A percentile compares a stretch with the other conserved stretches of the same genome.
phyloP scores from a whole-genome alignment of 2,797 vertebrate species.

The Staurois parvus region DNA sequence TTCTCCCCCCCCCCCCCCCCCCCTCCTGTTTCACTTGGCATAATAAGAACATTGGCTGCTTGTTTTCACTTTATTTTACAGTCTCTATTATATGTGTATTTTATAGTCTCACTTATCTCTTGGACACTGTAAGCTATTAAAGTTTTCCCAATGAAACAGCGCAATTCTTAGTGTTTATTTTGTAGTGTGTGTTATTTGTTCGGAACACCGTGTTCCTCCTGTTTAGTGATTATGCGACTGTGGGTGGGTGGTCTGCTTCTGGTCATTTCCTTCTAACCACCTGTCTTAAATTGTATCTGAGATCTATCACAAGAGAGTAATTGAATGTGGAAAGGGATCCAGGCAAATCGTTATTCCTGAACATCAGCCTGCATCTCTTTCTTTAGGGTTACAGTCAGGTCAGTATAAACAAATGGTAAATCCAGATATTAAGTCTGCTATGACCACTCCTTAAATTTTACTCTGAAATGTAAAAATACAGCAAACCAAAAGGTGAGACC shows the following conservation, averaged over 20 bases:
- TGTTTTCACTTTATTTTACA: too few relatives aligned
- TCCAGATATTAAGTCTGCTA: constrained; percentile 37
- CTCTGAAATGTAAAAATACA: constrained; percentile 34
- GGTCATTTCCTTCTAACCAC: constrained; percentile 39
- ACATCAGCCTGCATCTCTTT: constrained; percentile 35
- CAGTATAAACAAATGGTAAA: constrained; percentile 58
- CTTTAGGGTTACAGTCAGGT: constrained; percentile 16
- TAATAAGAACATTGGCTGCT: too few relatives aligned
- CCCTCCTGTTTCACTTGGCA: too few relatives aligned
- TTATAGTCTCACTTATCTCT: not conserved
- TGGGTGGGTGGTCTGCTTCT: constrained; percentile 56
- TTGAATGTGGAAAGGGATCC: constrained; percentile 36
- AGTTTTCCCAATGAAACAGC: not conserved
- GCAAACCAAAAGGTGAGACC: constrained; percentile 13
- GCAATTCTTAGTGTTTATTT: not conserved
- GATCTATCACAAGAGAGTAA: constrained; percentile 35
- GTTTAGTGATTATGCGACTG: not conserved
- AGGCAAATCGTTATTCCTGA: constrained; percentile 51
- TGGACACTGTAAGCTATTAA: not conserved
- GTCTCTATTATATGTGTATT: not conserved
- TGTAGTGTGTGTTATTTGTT: constrained; percentile 9
- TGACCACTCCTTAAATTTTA: constrained; percentile 53
- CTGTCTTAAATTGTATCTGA: constrained; percentile 33
- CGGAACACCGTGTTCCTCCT: constrained; percentile 42
- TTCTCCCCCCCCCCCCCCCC: too few relatives aligned